Evolutionary conservation across 2,113 vertebrate species (phyloP).

Genomic region (Amphiprion ocellaris): DNA sequence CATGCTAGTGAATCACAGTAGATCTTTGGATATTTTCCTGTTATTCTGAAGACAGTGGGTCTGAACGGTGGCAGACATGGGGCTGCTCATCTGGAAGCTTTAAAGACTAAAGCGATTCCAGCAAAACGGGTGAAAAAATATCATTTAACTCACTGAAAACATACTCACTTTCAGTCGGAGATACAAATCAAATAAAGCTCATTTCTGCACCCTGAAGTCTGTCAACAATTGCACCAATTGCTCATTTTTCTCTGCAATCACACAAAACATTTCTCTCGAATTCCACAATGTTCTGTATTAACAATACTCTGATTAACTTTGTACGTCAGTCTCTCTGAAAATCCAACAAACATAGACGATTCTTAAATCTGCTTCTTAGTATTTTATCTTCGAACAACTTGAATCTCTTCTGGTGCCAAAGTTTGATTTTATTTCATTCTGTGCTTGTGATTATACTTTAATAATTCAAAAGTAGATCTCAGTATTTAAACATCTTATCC

Average conservation of each 20-base stretch:
- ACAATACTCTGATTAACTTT: background rate
- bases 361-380: background rate
- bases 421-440: background rate
- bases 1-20: background rate
- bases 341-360: background rate
- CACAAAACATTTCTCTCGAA: background rate
- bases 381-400: background rate
- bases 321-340: background rate
- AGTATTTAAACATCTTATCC: conserved; percentile 7
- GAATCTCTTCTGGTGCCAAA: rapidly evolving
- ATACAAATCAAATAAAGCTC: background rate
- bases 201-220: background rate
- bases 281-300: background rate
- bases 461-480: conserved; percentile 1
- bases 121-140: too few species aligned
- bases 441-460: background rate
- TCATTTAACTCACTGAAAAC: too few species aligned
- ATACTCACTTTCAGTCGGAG: too few species aligned
- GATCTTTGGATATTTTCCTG: too few species aligned
- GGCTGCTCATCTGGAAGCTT: background rate
- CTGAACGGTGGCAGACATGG: too few species aligned
- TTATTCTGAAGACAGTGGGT: background rate
- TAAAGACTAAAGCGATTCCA: background rate
- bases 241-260: background rate
- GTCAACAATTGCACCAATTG: background rate